A percentile compares a stretch with the other conserved stretches of the same genome.
These are phyloP conservation scores for Rousettus leschenaultii DNA, from an alignment of 2,113 vertebrate species.

Conservation along the genomic window DNA sequence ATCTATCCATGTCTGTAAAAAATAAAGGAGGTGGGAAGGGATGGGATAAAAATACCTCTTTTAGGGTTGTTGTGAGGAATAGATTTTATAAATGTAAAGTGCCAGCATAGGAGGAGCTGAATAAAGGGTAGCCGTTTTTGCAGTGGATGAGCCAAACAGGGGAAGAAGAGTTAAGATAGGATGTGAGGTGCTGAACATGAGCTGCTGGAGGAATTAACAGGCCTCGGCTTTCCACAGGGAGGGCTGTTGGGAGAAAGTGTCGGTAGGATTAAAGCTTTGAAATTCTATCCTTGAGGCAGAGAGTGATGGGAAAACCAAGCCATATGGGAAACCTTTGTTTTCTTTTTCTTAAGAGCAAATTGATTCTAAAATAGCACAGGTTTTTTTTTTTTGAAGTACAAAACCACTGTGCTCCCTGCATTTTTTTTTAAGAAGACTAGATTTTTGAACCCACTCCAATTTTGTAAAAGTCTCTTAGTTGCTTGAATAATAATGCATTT, in stretches of 20 bases:
- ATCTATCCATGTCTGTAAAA: background rate
- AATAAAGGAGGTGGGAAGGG: background rate
- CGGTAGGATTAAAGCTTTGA: background rate
- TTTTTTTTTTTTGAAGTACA: background rate
- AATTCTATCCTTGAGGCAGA: background rate
- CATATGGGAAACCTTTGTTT: background rate
- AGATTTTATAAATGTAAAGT: background rate
- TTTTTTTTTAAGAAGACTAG: background rate
- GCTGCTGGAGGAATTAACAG: background rate
- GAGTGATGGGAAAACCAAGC: background rate
- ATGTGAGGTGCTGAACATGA: background rate
- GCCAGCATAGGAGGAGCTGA: background rate
- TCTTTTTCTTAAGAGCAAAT: slow-evolving; percentile 13
- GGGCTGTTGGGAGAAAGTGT: background rate
- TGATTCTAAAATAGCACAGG: background rate
- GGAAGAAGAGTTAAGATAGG: background rate
- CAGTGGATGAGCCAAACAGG: background rate
- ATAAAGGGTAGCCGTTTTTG: background rate
- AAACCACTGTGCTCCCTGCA: background rate
- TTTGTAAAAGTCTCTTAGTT: background rate
- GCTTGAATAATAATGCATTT: slow-evolving; percentile 3
- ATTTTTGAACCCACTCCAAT: background rate
- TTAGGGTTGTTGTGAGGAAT: background rate
- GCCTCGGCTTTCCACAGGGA: background rate
- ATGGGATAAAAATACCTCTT: background rate